Evolutionary conservation across 2,888 invertebrate species (phyloP), one percentile per base, ranked within the genome.

Genomic region (Fissipunctia ypsillon): DNA sequence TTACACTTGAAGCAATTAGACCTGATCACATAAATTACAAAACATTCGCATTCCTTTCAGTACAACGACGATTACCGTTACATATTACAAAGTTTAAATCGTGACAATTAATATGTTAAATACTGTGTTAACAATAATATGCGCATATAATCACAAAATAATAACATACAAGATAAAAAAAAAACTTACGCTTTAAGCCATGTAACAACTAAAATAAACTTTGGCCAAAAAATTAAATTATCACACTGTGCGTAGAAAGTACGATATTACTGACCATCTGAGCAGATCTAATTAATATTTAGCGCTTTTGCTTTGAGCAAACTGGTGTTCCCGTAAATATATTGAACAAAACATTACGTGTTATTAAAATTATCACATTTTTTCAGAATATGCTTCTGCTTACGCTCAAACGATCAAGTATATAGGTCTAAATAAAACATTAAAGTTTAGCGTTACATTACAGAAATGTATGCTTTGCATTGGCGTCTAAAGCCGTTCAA

Each of bases 131-230:
- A 69, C 61, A 72, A 64, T 70, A 75, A 73, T 63, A 67, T 59
- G 68, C 70, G 57, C 38, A 52, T 83, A 69, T 43, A 65, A 68
- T 57, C 38, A 69, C 6, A 54, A 83, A 79, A 72, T 60, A 83
- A 73, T 78, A 81, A 78, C 64, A 75, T 69, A 60, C 59, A 72
- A 75, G 45, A 80, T 82, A 83, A 83, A 85, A 83, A 73, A 85
- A 72, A 86, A 86, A 83, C 70, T 87, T 87, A 87, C 88, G 93
- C 92, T 92, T 86, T 88, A 81, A 92, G 91, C 92, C 83, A 78
- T 84, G 83, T 88, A 91, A 91, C 84, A 91, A 92, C 91, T 93
- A 90, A 93, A 93, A 92, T 93, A 94, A 93, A 94, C 94, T 95
- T 95, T 95, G 95, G 94, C 92, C 87, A 92, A 91, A 89, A 84